Conservation (phyloP, 2,888 invertebrate genomes). For the Melangyna quadrimaculata region DNA sequence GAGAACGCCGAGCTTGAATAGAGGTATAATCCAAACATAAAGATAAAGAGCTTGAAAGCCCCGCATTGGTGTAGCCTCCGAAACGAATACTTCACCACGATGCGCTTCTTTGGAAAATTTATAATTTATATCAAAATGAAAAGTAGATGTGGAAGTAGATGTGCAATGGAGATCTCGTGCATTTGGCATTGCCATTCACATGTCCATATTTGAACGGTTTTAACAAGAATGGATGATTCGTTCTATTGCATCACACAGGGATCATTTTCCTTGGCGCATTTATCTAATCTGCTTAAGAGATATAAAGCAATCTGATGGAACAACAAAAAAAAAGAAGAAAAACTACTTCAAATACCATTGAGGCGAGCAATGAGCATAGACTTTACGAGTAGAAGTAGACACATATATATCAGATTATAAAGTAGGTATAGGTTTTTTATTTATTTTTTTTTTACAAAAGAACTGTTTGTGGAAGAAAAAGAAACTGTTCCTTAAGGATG, state of each 20-base stretch:
- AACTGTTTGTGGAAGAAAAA: not conserved
- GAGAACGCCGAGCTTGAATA: slow-evolving; percentile 7
- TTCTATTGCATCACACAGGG: slow-evolving; percentile 14
- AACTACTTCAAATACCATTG: slow-evolving; percentile 10
- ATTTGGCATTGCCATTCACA: slow-evolving; percentile 47
- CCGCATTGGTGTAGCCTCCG: not conserved
- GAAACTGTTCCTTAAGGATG: not conserved
- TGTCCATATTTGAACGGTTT: slow-evolving; percentile 45
- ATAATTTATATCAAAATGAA: slow-evolving; percentile 47
- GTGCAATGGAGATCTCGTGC: slow-evolving; percentile 30
- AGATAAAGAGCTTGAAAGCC: slow-evolving; percentile 21
- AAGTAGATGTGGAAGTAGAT: too few species aligned
- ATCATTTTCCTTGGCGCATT: slow-evolving; percentile 41
- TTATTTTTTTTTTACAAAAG: too few species aligned
- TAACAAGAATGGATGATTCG: slow-evolving; percentile 16
- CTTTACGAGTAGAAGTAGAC: not conserved
- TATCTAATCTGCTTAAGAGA: slow-evolving; percentile 62
- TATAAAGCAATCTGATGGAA: slow-evolving; percentile 3
- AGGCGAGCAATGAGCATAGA: not conserved
- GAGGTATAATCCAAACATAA: slow-evolving; percentile 49
- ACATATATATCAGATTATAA: slow-evolving; percentile 24
- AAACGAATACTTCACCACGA: too few species aligned
- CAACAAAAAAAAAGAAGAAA: not conserved
- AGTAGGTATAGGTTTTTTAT: too few species aligned
- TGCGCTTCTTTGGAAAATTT: slow-evolving; percentile 21